Conservation (phyloP, 2,113 vertebrate genomes). For the Plotosus lineatus region DNA sequence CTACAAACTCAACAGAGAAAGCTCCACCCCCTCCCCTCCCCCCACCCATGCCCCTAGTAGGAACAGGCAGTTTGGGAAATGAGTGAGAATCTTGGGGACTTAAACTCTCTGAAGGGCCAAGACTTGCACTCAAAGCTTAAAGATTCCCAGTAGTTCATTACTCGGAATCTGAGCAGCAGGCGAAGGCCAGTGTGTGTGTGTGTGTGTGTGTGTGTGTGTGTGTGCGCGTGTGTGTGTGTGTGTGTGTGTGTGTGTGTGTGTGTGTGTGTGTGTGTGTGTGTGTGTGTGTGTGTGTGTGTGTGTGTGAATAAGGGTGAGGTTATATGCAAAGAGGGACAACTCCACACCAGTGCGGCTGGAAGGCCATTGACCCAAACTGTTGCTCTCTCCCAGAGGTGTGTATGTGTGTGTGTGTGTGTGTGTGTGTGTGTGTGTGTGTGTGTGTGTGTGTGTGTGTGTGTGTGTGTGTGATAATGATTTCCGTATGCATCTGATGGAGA, state of each 20-base stretch:
- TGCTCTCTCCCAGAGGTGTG: constrained; percentile 65
- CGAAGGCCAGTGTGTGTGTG: constrained; percentile 3
- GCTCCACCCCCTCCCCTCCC: no score
- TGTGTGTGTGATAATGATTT: constrained; percentile 76
- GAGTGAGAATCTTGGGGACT: no score
- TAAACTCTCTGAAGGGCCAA: neutral
- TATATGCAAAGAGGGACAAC: neutral
- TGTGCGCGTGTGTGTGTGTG: constrained; percentile 16
- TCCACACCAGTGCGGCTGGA: neutral
- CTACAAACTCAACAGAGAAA: no score
- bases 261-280: constrained; percentile 4
- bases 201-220: neutral
- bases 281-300: constrained; percentile 18
- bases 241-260: constrained; percentile 9
- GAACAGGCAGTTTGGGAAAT: no score
- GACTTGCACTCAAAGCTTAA: neutral
- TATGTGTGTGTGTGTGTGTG: constrained; percentile 49
- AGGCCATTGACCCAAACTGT: constrained; percentile 63
- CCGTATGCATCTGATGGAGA: constrained; percentile 61
- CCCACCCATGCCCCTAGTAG: no score
- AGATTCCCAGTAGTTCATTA: neutral
- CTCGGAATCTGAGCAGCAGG: constrained; percentile 32
- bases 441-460: constrained; percentile 55
- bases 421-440: constrained; percentile 62
- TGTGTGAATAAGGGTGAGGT: neutral